Conservation (phyloP, 2,888 invertebrate genomes). For the Brachynemurus nebulosus region DNA sequence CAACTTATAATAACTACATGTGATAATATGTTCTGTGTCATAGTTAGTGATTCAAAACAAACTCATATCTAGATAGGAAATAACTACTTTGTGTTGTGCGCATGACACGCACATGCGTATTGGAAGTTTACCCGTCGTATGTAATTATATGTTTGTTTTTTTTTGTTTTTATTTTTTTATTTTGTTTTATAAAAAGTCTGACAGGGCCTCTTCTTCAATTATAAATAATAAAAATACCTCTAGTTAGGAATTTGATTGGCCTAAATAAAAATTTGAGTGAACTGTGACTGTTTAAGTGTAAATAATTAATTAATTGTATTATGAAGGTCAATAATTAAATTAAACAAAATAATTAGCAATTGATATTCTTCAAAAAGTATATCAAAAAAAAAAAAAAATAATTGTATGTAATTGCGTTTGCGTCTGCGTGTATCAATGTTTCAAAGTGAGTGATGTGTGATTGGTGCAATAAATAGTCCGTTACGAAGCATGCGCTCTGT, state of each 20-base stretch:
- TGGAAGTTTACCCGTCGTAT: too few relatives aligned
- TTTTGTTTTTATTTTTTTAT: neutral
- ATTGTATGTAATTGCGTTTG: conserved; percentile 1
- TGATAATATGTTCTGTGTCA: conserved; percentile 1
- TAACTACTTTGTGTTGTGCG: too few relatives aligned
- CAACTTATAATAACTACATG: neutral
- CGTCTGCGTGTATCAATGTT: too few relatives aligned
- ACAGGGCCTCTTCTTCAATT: neutral
- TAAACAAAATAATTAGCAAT: neutral
- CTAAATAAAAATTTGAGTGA: too few relatives aligned
- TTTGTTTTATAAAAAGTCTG: neutral
- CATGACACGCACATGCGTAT: too few relatives aligned
- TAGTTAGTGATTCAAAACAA: conserved; percentile 1
- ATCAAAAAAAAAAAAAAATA: neutral
- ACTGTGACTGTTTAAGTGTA: too few relatives aligned
- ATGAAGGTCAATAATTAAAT: too few relatives aligned
- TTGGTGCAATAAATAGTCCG: too few relatives aligned
- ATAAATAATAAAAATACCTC: neutral
- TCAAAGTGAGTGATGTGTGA: too few relatives aligned
- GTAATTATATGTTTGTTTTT: neutral
- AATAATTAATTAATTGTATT: too few relatives aligned
- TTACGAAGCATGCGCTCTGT: too few relatives aligned
- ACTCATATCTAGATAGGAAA: conserved; percentile 2
- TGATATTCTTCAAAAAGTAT: neutral
- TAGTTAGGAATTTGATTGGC: conserved; percentile 1